These are phyloP conservation scores for Pangasius djambal DNA, from an alignment of 2,797 vertebrate genomes.

Conservation along the genomic window DNA sequence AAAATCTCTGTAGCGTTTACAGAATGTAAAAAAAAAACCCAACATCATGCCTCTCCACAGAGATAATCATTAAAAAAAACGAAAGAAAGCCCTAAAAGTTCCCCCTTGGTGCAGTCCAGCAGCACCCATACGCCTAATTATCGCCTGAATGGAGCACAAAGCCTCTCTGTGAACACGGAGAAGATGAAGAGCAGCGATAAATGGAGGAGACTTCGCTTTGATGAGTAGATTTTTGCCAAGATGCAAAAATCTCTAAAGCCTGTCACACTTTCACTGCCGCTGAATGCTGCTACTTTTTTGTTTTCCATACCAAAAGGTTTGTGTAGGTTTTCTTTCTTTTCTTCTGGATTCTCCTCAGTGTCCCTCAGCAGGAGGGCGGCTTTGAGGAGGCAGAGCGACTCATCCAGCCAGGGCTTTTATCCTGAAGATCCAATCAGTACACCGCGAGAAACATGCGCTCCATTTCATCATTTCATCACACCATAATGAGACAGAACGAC, in stretches of 20 bases:
- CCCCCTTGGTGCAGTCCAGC: neutral
- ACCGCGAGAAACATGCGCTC: neutral
- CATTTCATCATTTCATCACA: neutral
- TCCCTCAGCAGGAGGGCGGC: slow-evolving; percentile 19
- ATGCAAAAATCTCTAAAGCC: slow-evolving; percentile 20
- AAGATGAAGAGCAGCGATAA: slow-evolving; percentile 37
- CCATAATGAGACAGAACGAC: neutral
- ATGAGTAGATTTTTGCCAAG: slow-evolving; percentile 30
- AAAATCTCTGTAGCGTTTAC: neutral
- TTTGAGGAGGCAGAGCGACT: neutral
- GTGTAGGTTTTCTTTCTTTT: slow-evolving; percentile 1
- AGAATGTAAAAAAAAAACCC: neutral
- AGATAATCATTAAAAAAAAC: slow-evolving; percentile 28
- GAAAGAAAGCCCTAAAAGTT: neutral
- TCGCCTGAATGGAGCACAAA: slow-evolving; percentile 3
- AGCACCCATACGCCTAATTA: slow-evolving; percentile 40
- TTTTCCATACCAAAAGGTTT: slow-evolving; percentile 16
- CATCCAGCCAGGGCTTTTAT: slow-evolving; percentile 30
- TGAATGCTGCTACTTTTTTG: neutral
- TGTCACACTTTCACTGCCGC: slow-evolving; percentile 31
- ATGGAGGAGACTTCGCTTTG: slow-evolving; percentile 40
- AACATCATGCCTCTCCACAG: neutral
- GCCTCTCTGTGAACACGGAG: slow-evolving; percentile 4
- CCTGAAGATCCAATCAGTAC: neutral
- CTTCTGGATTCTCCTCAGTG: neutral